Percentiles rank a stretch among this genome's conserved stretches.
These are phyloP conservation scores for Syngnathus typhle DNA, from an alignment of 2,113 vertebrate genomes.

Conservation along the genomic window DNA sequence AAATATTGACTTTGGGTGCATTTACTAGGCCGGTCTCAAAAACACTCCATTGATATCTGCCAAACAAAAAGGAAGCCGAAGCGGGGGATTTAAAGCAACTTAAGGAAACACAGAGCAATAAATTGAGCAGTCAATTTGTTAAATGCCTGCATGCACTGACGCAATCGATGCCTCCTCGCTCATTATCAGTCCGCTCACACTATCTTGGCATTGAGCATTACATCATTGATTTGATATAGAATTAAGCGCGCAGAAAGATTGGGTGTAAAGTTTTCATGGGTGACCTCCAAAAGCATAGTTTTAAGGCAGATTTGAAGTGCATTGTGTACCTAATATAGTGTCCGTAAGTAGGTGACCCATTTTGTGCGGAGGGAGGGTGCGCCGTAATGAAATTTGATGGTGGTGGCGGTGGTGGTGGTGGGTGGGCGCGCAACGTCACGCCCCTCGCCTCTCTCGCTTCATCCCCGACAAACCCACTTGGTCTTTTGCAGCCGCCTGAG, in stretches of 20 bases:
- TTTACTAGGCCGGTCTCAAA: slow-evolving; percentile 8
- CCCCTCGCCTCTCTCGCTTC: background rate
- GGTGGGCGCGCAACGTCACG: background rate
- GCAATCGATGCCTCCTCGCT: background rate
- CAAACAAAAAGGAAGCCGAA: slow-evolving; percentile 4
- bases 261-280: no score
- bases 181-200: background rate
- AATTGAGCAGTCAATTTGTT: slow-evolving; percentile 39
- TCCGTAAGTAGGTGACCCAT: background rate
- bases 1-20: slow-evolving; percentile 22
- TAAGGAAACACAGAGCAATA: background rate
- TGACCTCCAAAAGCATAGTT: no score
- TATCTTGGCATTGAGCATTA: no score
- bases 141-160: slow-evolving; percentile 22
- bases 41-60: slow-evolving; percentile 31
- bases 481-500: background rate
- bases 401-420: background rate
- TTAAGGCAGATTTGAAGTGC: no score
- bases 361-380: background rate
- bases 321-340: background rate
- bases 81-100: background rate
- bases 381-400: background rate
- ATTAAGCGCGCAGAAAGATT: no score
- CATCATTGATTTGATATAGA: no score
- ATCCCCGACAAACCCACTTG: background rate